phyloP scores from a whole-genome alignment of 64 coral and sea anemone genomes.

The Stichodactyla mertensii region DNA sequence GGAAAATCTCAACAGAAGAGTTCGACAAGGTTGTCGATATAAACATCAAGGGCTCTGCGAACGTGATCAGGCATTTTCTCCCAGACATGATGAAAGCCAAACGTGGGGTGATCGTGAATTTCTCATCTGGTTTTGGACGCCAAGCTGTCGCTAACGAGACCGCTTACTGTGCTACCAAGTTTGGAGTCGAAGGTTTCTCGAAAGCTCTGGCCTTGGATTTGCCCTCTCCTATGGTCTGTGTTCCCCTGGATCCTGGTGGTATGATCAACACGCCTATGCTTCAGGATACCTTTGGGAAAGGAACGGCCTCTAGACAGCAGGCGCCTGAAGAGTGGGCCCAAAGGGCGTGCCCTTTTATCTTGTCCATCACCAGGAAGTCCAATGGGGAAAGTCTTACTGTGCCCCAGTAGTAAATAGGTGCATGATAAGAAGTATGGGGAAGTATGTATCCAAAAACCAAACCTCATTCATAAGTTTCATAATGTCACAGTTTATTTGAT shows the following conservation, averaged over 20 bases:
- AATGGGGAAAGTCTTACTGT: constrained; percentile 55
- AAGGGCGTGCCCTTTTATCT: constrained; percentile 49
- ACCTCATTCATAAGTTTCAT: too few species aligned
- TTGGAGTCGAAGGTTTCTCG: constrained; percentile 55
- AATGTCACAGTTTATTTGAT: too few species aligned
- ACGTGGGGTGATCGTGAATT: constrained; percentile 44
- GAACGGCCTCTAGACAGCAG: neutral
- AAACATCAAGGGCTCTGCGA: constrained; percentile 63
- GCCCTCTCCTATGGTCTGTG: constrained; percentile 43
- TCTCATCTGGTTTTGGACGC: constrained; percentile 53
- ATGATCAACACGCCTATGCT: constrained; percentile 50
- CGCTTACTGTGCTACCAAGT: constrained; percentile 47
- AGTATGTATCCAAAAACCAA: too few species aligned
- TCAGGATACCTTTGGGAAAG: constrained; percentile 30
- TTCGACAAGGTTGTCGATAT: constrained; percentile 65
- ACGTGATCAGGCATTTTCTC: constrained; percentile 46
- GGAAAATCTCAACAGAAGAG: constrained; percentile 38
- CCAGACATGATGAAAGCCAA: constrained; percentile 53
- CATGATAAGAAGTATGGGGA: too few species aligned
- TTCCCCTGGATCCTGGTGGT: constrained; percentile 37
- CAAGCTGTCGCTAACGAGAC: neutral
- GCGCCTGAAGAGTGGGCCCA: constrained; percentile 47
- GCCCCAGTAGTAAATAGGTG: neutral
- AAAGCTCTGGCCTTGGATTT: constrained; percentile 46
- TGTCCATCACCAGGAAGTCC: constrained; percentile 32